Evolutionary conservation across 1,140 invertebrate species (phyloP).

Genomic region (Potamilus streckersoni): DNA sequence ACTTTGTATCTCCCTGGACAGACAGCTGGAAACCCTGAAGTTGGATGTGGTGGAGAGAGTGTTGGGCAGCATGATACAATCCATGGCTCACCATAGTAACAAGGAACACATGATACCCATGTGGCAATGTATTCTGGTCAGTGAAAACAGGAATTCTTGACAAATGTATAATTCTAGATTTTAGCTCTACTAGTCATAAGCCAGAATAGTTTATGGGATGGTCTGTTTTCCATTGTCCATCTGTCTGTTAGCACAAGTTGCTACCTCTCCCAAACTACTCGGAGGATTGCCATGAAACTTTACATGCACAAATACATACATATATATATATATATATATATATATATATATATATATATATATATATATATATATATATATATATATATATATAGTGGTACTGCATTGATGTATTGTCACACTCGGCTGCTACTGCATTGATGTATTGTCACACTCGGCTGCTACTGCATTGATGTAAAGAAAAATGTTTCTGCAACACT

Average conservation of each 20-base stretch:
- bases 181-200: not conserved
- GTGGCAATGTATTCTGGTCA: constrained; percentile 57
- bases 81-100: constrained; percentile 48
- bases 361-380: too few species aligned
- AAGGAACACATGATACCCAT: constrained; percentile 39
- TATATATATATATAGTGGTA: too few species aligned
- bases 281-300: too few species aligned
- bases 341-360: too few species aligned
- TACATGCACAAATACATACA: too few species aligned
- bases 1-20: constrained; percentile 35
- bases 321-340: too few species aligned
- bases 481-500: too few species aligned
- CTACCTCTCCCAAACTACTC: too few species aligned
- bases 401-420: too few species aligned
- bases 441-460: too few species aligned
- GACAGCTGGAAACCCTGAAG: constrained; percentile 20
- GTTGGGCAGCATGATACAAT: constrained; percentile 39
- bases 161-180: not conserved
- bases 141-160: constrained; percentile 2
- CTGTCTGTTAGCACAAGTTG: not conserved
- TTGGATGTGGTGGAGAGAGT: constrained; percentile 40
- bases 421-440: too few species aligned
- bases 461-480: too few species aligned
- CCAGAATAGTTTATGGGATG: not conserved
- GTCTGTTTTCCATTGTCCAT: not conserved